Conservation (phyloP, 2,113 vertebrate species). For the Lampris megalopsis region DNA sequence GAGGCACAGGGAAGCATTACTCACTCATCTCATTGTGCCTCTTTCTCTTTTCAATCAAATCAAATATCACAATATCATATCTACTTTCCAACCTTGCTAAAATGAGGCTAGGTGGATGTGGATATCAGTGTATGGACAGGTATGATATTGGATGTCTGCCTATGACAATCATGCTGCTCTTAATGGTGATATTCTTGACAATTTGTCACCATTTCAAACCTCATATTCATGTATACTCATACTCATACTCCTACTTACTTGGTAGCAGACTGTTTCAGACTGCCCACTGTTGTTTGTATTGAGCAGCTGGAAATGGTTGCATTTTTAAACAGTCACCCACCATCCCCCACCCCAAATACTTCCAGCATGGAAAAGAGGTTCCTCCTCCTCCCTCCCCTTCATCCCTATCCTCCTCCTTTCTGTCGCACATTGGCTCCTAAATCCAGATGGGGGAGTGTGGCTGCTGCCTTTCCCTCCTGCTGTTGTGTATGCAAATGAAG, state of each 20-base stretch:
- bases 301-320: constrained; percentile 5
- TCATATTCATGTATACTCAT: background rate
- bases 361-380: constrained; percentile 26
- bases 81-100: background rate
- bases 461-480: constrained; percentile 64
- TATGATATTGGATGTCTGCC: too few species aligned
- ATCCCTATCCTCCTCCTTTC: constrained; percentile 34
- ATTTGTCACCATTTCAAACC: background rate
- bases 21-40: too few species aligned
- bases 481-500: constrained; percentile 65
- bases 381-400: constrained; percentile 32
- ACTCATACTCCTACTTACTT: background rate
- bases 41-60: too few species aligned
- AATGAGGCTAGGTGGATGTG: background rate
- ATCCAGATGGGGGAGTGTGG: constrained; percentile 63
- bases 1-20: too few species aligned
- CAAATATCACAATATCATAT: too few species aligned
- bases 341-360: constrained; percentile 11
- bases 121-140: background rate
- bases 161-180: background rate
- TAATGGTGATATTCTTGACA: background rate
- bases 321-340: constrained; percentile 21
- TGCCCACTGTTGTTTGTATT: background rate
- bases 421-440: constrained; percentile 52
- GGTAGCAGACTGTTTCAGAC: background rate